These are phyloP conservation scores for Malacosoma neustria DNA, from an alignment of 2,888 invertebrate species.

Conservation along the genomic window DNA sequence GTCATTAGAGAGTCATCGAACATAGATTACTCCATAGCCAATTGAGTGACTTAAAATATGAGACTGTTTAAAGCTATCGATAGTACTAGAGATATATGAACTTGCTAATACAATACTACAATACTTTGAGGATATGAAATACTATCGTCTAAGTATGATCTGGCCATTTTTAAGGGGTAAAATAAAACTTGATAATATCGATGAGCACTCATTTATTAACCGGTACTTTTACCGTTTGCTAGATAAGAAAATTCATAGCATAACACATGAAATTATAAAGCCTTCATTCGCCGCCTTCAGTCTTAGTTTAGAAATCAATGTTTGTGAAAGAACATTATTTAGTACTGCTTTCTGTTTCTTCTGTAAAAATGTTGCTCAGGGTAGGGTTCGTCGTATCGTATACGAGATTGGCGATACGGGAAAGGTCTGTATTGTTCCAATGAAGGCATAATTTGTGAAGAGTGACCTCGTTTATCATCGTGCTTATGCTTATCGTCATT, in stretches of 20 bases:
- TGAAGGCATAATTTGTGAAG: slow-evolving; percentile 4
- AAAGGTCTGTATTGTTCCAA: slow-evolving; percentile 3
- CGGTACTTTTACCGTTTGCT: background rate
- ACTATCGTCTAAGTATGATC: background rate
- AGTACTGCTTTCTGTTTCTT: slow-evolving; percentile 5
- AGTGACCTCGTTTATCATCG: slow-evolving; percentile 3
- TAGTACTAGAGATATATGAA: too few relatives aligned
- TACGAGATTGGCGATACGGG: background rate
- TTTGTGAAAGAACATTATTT: background rate
- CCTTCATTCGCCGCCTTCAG: background rate
- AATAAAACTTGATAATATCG: background rate
- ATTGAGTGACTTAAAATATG: too few relatives aligned
- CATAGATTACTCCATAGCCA: too few relatives aligned
- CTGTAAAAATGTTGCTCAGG: slow-evolving; percentile 16
- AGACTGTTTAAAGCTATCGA: too few relatives aligned
- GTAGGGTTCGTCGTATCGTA: slow-evolving; percentile 10
- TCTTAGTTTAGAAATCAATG: background rate
- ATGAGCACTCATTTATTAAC: background rate
- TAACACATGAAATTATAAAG: background rate
- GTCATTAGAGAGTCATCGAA: too few relatives aligned
- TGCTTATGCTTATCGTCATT: background rate
- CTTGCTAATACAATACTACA: too few relatives aligned
- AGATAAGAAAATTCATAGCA: background rate
- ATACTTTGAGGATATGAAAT: too few relatives aligned
- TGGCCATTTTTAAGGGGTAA: background rate